These are phyloP conservation scores for Pycnonotus jocosus DNA, from an alignment of 2,113 vertebrate species.

Conservation along the genomic window DNA sequence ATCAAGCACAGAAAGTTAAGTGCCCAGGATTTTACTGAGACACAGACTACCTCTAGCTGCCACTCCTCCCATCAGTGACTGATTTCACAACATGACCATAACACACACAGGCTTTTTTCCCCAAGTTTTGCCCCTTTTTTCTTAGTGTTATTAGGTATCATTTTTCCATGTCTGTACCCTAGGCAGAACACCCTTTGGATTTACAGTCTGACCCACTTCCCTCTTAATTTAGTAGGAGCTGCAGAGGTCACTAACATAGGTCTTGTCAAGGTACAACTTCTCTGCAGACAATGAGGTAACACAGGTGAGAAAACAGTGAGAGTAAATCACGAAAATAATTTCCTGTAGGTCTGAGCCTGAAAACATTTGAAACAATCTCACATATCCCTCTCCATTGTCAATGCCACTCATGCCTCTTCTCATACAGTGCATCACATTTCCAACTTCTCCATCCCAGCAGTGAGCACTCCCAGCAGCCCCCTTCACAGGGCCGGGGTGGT, in stretches of 20 bases:
- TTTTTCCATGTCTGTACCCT: neutral
- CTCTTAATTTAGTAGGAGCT: neutral
- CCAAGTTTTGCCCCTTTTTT: neutral
- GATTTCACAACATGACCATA: neutral
- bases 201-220: neutral
- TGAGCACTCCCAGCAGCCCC: neutral
- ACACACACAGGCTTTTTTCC: neutral
- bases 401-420: neutral
- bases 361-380: neutral
- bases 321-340: neutral
- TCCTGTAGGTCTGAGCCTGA: neutral
- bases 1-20: neutral
- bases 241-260: neutral
- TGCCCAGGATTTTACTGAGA: neutral
- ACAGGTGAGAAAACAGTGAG: neutral
- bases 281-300: neutral
- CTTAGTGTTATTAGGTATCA: neutral
- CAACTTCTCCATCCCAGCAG: neutral
- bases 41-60: neutral
- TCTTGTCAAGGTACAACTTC: neutral
- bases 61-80: neutral
- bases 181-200: neutral
- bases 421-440: fast-evolving
- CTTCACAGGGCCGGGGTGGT: fast-evolving
- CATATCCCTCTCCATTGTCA: neutral